phyloP scores from a whole-genome alignment of 2,797 vertebrate genomes.

The Melopsittacus undulatus region DNA sequence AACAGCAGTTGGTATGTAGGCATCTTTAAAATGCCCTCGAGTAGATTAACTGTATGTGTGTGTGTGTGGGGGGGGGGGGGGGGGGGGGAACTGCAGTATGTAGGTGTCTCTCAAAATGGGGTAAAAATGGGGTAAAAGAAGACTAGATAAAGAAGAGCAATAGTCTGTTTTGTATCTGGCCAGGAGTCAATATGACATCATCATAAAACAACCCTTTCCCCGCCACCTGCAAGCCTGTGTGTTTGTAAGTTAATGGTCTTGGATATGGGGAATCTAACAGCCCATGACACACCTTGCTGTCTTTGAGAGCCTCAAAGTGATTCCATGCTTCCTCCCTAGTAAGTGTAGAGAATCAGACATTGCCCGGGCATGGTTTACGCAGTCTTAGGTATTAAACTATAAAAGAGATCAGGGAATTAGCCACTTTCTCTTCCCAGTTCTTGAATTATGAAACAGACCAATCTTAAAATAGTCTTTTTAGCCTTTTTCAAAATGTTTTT shows the following conservation, averaged over 20 bases:
- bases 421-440: background rate
- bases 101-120: background rate
- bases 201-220: background rate
- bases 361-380: background rate
- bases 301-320: background rate
- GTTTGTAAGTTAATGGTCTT: background rate
- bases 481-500: background rate
- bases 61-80: no score
- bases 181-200: background rate
- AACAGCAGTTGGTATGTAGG: background rate
- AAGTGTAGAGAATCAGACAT: background rate
- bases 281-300: background rate
- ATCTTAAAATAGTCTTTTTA: background rate
- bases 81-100: no score
- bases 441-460: background rate
- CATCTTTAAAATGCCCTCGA: background rate
- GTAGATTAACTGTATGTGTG: background rate
- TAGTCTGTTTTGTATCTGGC: fast-evolving
- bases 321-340: background rate
- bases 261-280: background rate
- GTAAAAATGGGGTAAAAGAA: background rate
- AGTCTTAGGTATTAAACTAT: background rate
- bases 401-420: background rate
- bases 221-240: background rate
- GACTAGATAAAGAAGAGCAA: background rate